A percentile compares a stretch with the other conserved stretches of the same genome.
phyloP scores from a whole-genome alignment of 1,140 invertebrate species.

The Ruditapes philippinarum region DNA sequence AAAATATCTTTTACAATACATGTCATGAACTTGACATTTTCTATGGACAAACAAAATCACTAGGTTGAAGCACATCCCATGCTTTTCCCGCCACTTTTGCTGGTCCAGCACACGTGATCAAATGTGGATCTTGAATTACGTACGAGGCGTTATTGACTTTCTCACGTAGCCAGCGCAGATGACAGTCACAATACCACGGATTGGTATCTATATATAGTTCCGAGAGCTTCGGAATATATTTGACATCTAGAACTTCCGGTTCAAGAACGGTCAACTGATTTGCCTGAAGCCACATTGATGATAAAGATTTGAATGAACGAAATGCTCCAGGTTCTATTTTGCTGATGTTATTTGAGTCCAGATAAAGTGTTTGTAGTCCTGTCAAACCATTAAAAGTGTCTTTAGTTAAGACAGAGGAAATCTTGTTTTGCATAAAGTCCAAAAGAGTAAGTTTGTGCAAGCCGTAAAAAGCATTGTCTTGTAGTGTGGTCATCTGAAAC shows the following conservation, averaged over 20 bases:
- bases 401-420: conserved; percentile 68
- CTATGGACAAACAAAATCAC: conserved; percentile 68
- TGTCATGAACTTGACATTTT: too few relatives aligned
- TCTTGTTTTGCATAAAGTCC: conserved; percentile 68
- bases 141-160: conserved; percentile 60
- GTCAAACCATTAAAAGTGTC: conserved; percentile 68
- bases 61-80: conserved; percentile 67
- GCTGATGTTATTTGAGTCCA: conserved; percentile 65
- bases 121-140: conserved; percentile 64
- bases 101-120: conserved; percentile 68
- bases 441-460: conserved; percentile 58
- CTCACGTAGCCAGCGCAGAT: conserved; percentile 63
- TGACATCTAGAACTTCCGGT: conserved; percentile 51
- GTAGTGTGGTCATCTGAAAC: conserved; percentile 54
- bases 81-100: conserved; percentile 60
- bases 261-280: conserved; percentile 48
- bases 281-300: conserved; percentile 57
- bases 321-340: conserved; percentile 45
- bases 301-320: conserved; percentile 29
- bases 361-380: conserved; percentile 58
- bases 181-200: conserved; percentile 71
- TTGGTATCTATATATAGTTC: conserved; percentile 64
- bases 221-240: conserved; percentile 52
- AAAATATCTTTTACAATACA: too few relatives aligned
- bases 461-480: conserved; percentile 70